Evolutionary conservation across 2,113 vertebrate species (phyloP).

Genomic region (Pangasianodon hypophthalmus): DNA sequence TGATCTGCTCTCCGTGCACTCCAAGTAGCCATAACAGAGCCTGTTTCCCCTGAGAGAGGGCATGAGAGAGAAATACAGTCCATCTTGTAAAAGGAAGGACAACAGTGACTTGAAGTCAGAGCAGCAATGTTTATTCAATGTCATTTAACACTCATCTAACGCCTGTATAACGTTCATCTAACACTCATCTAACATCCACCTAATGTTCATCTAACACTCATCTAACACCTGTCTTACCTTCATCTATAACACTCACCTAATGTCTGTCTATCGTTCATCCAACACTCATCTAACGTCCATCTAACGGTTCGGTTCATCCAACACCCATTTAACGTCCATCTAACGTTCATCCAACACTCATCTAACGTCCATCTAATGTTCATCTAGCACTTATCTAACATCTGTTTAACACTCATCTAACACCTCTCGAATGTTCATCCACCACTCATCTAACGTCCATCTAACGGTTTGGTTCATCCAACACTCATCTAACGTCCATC

Average conservation of each 20-base stretch:
- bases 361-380: background rate
- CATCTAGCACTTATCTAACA: background rate
- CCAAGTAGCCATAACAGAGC: constrained; percentile 93
- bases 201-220: background rate
- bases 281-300: background rate
- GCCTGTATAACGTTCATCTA: background rate
- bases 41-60: constrained; percentile 81
- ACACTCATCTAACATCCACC: background rate
- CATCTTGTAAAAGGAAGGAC: background rate
- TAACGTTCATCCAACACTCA: background rate
- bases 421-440: too few species aligned
- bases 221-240: background rate
- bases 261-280: background rate
- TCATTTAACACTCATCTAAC: background rate
- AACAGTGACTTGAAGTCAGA: background rate
- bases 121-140: background rate
- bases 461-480: background rate
- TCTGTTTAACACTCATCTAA: background rate
- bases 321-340: background rate
- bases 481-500: background rate
- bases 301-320: background rate
- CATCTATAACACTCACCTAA: background rate
- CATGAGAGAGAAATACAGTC: background rate
- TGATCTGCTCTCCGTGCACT: constrained; percentile 80
- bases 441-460: background rate